Base-by-base conservation (phyloP, 1,140 invertebrate genomes). In the Harlomillsia oculata region DNA sequence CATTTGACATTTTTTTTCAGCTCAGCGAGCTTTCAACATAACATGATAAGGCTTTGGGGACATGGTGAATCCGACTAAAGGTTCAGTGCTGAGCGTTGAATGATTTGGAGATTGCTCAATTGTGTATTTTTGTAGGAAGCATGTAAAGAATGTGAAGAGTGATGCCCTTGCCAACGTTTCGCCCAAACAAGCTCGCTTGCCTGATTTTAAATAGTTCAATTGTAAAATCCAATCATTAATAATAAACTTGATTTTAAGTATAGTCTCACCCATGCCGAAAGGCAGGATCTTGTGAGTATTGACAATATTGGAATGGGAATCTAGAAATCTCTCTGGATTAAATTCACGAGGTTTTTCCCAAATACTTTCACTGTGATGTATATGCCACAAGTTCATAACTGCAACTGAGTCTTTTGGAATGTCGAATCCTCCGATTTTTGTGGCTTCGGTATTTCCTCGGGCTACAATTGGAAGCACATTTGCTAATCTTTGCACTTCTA, bases 391-490 rank as follows among this genome's bases (percentile, higher is more conserved):
- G 69, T 89, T 92, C 14, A 80, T 80, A 5, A 89, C 76, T 1
- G 90, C 78, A 78, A 87, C 84, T 40, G 14, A 68, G 72, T 85
- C 83, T 72, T 88, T 84, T 39, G 85, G 85, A 71, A 89, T 85
- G 55, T 74, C 71, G 64, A 84, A 82, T 37, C 84, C 85, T 52
- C 76, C 72, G 5, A 89, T 69, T 0, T 72, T 75, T 0, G 84
- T 87, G 53, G 87, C 78, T 63, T 74, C 78, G 0, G 85, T 62
- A 3, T 85, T 83, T 0, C 85, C 84, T 37, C 50, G 37, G 23
- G 87, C 77, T 18, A 82, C 81, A 68, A 88, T 81, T 0, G 83
- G 83, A 63, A 83, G 73, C 3, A 82, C 81, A 76, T 82, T 82
- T 60, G 88, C 87, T 72, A 87, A 80, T 30, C 86, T 75, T 2